Evolutionary conservation across 2,888 invertebrate genomes (phyloP), one percentile per base, ranked within the genome.

Genomic region (Lithosia quadra): DNA sequence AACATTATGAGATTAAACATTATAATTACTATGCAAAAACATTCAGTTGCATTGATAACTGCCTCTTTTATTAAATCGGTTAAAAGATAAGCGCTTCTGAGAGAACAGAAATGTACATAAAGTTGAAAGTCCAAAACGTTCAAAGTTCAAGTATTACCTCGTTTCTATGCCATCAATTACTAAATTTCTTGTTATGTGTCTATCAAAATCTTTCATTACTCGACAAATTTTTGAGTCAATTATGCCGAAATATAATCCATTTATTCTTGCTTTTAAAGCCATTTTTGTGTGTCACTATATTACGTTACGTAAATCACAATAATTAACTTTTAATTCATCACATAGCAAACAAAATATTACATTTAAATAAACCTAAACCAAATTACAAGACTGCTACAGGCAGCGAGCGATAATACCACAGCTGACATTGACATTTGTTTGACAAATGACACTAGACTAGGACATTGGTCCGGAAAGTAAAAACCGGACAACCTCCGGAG

Each of bases 101-200:
- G 49, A n/a, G 9, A 49, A 49, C 2, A n/a, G n/a, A 34, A 34
- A 11, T 34, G 10, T 36, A 36, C 15, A 18, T 36, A 21, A 59
- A 36, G n/a, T 49, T n/a, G 49, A 59, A 28, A 21, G n/a, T 53
- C 0, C 15, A 18, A 24, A n/a, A 15, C 63, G 69, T 60, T 63
- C 72, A 74, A 79, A 77, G 75, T 71, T 67, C 74, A 79, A 63
- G n/a, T 28, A 36, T 72, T 84, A 91, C 94, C 94, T 90, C 64
- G 88, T 88, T 78, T 80, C 73, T 69, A 93, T 83, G 39, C 76
- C 74, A 57, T 82, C 85, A 64, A 76, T 76, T 61, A 67, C 70
- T 76, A 94, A 75, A 84, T 88, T 91, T 24, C 74, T 82, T 39
- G 88, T 79, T 74, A 94, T 86, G 74, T 87, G 86, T 33, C 63